Evolutionary conservation across 2,888 invertebrate genomes (phyloP).

Genomic region (Catocala nupta): DNA sequence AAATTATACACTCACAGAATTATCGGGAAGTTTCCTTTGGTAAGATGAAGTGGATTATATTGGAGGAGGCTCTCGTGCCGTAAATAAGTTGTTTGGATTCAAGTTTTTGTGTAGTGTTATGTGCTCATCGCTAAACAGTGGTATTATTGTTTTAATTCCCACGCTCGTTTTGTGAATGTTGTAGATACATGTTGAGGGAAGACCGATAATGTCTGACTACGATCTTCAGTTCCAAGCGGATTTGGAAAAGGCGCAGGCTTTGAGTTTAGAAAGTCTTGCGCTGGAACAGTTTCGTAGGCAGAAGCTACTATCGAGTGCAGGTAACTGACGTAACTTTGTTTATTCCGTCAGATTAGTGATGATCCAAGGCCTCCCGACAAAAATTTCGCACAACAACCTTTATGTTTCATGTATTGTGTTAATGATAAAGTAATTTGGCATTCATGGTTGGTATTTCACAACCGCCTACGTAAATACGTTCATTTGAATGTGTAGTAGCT

Average conservation of each 20-base stretch:
- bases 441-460: constrained; percentile 34
- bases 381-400: constrained; percentile 26
- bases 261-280: constrained; percentile 95
- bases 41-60: constrained; percentile 53
- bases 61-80: constrained; percentile 43
- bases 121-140: constrained; percentile 61
- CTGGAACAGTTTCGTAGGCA: constrained; percentile 93
- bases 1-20: constrained; percentile 59
- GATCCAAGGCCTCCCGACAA: constrained; percentile 49
- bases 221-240: constrained; percentile 95
- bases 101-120: constrained; percentile 62
- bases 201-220: constrained; percentile 88
- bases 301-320: constrained; percentile 85
- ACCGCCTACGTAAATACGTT: constrained; percentile 29
- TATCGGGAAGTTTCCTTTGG: constrained; percentile 63
- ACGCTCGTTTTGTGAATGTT: constrained; percentile 69
- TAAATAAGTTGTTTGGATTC: constrained; percentile 49
- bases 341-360: constrained; percentile 63
- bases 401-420: constrained; percentile 19
- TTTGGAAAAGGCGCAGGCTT: constrained; percentile 94
- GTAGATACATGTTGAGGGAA: constrained; percentile 67
- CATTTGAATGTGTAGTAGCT: constrained; percentile 17
- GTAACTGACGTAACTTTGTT: constrained; percentile 81
- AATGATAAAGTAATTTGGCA: constrained; percentile 40
- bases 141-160: constrained; percentile 69